A percentile compares a stretch with the other conserved stretches of the same genome.
Conservation (phyloP, 2,888 invertebrate species). For the Eubasilissa splendida region DNA sequence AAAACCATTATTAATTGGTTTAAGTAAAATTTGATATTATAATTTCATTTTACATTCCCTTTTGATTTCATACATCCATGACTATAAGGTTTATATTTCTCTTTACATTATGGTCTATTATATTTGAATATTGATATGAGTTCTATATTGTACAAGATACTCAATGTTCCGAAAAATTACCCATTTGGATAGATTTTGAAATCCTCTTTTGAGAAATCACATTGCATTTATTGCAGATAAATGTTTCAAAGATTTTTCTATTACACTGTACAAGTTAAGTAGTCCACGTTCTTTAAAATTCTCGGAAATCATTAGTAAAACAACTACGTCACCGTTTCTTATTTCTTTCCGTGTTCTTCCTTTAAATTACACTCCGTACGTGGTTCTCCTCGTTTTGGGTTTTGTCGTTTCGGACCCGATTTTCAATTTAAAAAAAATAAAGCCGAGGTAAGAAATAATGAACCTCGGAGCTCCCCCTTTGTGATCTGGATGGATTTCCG, state of each 20-base stretch:
- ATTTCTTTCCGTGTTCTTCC: conserved; percentile 14
- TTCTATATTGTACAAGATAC: too few relatives aligned
- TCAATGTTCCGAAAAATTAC: too few relatives aligned
- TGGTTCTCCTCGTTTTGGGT: conserved; percentile 3
- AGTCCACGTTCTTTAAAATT: conserved; percentile 3
- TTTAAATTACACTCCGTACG: conserved; percentile 23
- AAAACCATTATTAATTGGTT: too few relatives aligned
- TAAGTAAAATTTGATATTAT: too few relatives aligned
- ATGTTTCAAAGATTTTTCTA: neutral
- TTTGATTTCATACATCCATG: too few relatives aligned
- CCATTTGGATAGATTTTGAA: too few relatives aligned
- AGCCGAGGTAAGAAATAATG: conserved; percentile 21
- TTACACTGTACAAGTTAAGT: neutral
- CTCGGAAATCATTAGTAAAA: conserved; percentile 32
- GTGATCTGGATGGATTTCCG: neutral
- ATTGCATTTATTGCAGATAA: too few relatives aligned
- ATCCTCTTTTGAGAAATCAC: too few relatives aligned
- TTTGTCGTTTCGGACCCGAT: conserved; percentile 5
- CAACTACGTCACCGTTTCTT: conserved; percentile 28
- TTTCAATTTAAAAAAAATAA: conserved; percentile 23
- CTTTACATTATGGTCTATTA: too few relatives aligned
- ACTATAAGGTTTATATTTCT: too few relatives aligned
- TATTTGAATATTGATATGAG: too few relatives aligned
- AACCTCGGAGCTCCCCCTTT: neutral
- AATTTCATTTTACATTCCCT: too few relatives aligned